Evolutionary conservation across 2,888 invertebrate species (phyloP), one percentile per base, ranked within the genome.

Genomic region (Diogma glabrata): DNA sequence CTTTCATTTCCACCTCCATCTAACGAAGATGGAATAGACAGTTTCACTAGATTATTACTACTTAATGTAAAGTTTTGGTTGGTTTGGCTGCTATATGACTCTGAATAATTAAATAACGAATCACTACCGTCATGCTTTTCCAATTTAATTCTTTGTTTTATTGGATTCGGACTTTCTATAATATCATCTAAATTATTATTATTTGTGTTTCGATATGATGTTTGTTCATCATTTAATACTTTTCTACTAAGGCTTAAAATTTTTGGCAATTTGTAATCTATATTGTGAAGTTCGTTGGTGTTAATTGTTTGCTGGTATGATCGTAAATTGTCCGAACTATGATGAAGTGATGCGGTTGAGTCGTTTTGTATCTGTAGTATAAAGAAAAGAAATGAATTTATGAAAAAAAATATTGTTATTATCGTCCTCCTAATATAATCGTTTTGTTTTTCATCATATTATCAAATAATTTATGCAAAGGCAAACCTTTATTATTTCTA

Each of bases 301-400:
- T 46, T 48, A 30, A 23, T 10, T 20, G 20, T 19, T 12, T 28
- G n/a, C 20, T 28, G 30, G 20, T 43, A 20, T 5, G 48, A 52
- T 33, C 52, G 23, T 40, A 56, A 50, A 49, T 53, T 56, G 45
- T 56, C 56, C 3, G 53, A 51, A 36, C 56, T 56, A 47, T 51
- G 54, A 14, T 52, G 51, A 8, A 55, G 47, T 4, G 16, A 24
- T 24, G 23, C 16, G 6, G n/a, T 12, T 43, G 43, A 43, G 14
- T 43, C 43, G 23, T 22, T 14, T 14, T 43, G 5, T 43, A 22
- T 12, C 43, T 43, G n/a, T n/a, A n/a, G n/a, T n/a, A n/a, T n/a
- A 22, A 14, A 43, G 23, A 43, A 22, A 20, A 43, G 1, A 22
- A 43, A 43, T 43, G 2, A 40, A 38, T 38, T n/a, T 8, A 20